Evolutionary conservation across 2,888 invertebrate genomes (phyloP), one percentile per base, ranked within the genome.

Genomic region (Globia sparganii): DNA sequence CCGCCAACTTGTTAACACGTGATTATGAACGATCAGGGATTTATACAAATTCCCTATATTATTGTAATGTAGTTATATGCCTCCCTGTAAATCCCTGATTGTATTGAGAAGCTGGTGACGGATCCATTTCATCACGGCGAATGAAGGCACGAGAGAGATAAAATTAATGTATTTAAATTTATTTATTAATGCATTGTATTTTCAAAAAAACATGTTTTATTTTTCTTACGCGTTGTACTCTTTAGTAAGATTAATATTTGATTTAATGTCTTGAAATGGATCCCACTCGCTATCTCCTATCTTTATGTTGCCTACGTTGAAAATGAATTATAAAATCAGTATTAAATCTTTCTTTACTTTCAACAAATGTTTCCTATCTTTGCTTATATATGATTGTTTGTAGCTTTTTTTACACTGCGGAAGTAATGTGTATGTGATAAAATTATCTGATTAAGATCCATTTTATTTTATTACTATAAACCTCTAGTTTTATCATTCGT

Each of bases 381-480:
- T 90, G 90, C 90, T 92, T 92, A 91, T 89, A 88, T 90, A 84
- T 81, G 78, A 89, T 88, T 81, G 80, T 89, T 89, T 91, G 89
- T 92, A 90, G 90, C 90, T 92, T 92, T 91, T 91, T 91, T 89
- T 90, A 91, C 89, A 89, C 88, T 87, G 90, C 90, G 91, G 90
- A 90, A 91, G 92, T 93, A 93, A 93, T 92, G 92, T 94, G 92
- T 94, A 94, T 95, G 95, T 95, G 95, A 95, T 95, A 95, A 94
- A 93, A 89, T 89, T 95, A 94, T 94, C 93, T 94, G 93, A 93
- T 91, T 94, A 94, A 94, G 94, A 93, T 92, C 91, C 93, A 91
- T 92, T 93, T 94, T 92, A 94, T 93, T 94, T 94, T 94, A 94
- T 92, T 93, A 93, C 91, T 91, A 91, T 88, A 93, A 93, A 93